Base-by-base conservation (phyloP, 2,888 invertebrate genomes). In the Nomada ruficornis region DNA sequence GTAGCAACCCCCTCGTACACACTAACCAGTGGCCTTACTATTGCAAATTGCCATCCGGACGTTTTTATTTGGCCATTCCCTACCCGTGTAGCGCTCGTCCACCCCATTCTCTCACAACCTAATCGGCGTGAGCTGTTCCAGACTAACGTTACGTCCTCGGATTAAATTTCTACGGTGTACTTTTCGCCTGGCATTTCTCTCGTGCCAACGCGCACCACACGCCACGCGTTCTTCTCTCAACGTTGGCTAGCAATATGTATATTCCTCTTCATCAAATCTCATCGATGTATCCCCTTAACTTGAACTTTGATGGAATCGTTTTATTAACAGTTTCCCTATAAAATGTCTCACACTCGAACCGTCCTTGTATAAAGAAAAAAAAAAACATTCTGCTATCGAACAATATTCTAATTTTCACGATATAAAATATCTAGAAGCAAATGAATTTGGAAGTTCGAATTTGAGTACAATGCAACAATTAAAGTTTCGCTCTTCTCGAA, bases 81-180 rank as follows among this genome's bases (percentile, higher is more conserved):
- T 74, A 47, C 62, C 72, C 57, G 67, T 69, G 57, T 71, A 70
- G 44, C 63, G 20, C 44, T 50, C 69, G 42, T 52, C 57, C 65
- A 42, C 26, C 68, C 26, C 82, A 68, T 76, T 83, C 78, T 78
- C 80, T 77, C 52, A 59, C 82, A 81, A 82, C 80, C 89, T 90
- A 91, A 92, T 92, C 90, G 90, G 83, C 86, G 80, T 83, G 82
- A 82, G 81, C 76, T 85, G 79, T 89, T 88, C 84, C 85, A 73
- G 62, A 44, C 69, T 50, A 82, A 81, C 87, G 80, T 88, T 88
- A 88, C 87, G 80, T 77, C 78, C 81, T 83, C 74, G 88, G 88
- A 91, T 91, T 91, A 90, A 91, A 91, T 90, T 91, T 89, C 87
- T 81, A 82, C 68, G 54, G 64, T 73, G 54, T 73, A 73, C 80